Percentiles rank a stretch among this genome's conserved stretches.
Conservation (phyloP, 2,113 vertebrate genomes). For the Cavia aperea region DNA sequence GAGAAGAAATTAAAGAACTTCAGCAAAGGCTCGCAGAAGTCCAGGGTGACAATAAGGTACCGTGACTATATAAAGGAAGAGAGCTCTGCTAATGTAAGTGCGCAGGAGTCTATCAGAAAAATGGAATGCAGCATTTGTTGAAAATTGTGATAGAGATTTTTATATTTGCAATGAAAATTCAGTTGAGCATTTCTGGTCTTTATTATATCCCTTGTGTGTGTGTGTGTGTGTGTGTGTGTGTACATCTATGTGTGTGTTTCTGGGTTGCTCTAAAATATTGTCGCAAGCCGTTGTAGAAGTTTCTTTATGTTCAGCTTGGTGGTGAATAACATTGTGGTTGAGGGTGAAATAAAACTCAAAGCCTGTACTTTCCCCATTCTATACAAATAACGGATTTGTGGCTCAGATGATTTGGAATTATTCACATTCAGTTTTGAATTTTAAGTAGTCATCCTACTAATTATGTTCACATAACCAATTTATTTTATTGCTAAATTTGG, state of each 20-base stretch:
- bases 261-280: slow-evolving; percentile 39
- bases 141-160: slow-evolving; percentile 48
- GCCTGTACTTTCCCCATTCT: slow-evolving; percentile 40
- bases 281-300: slow-evolving; percentile 33
- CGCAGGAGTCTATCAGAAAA: slow-evolving; percentile 8
- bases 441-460: slow-evolving; percentile 71
- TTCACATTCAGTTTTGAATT: slow-evolving; percentile 67
- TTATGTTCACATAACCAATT: slow-evolving; percentile 77
- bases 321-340: slow-evolving; percentile 44
- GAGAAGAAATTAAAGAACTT: slow-evolving; percentile 92
- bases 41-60: slow-evolving; percentile 97
- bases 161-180: slow-evolving; percentile 44
- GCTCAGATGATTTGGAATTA: slow-evolving; percentile 64
- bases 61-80: neutral
- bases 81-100: neutral
- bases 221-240: accelerated
- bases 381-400: slow-evolving; percentile 67
- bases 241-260: neutral
- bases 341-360: slow-evolving; percentile 59
- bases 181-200: slow-evolving; percentile 40
- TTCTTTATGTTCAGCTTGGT: slow-evolving; percentile 51
- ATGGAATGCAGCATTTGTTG: neutral
- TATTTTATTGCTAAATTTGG: slow-evolving; percentile 81
- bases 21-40: slow-evolving; percentile 91
- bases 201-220: neutral